Evolutionary conservation across 1,140 invertebrate species (phyloP).

Genomic region (Vollenhovia emeryi): DNA sequence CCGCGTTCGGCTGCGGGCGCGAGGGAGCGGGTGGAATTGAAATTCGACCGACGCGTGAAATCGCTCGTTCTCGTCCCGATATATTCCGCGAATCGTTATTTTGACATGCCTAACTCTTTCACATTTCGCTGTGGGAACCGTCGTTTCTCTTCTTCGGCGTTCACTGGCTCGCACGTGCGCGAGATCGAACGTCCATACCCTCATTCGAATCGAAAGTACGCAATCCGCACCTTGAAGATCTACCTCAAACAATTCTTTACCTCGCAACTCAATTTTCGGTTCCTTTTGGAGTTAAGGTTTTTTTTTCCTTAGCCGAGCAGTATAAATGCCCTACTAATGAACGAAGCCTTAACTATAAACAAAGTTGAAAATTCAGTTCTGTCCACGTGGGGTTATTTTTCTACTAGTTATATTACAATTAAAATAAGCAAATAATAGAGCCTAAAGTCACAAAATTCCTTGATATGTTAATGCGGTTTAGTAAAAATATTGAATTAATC

Average conservation of each 20-base stretch:
- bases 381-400: no score
- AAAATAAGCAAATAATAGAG: no score
- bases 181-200: neutral
- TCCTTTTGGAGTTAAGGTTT: no score
- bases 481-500: no score
- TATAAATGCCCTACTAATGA: no score
- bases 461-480: no score
- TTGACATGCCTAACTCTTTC: neutral
- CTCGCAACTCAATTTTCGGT: no score
- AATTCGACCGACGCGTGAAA: constrained; percentile 11
- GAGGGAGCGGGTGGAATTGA: constrained; percentile 7
- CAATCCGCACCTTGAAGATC: neutral
- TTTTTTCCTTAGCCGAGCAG: no score
- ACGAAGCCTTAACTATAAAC: no score
- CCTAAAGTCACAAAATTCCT: no score
- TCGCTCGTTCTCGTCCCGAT: neutral
- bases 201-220: neutral
- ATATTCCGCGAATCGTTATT: neutral
- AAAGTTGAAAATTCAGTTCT: no score
- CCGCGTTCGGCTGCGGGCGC: constrained; percentile 7
- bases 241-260: neutral
- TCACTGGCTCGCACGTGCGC: neutral
- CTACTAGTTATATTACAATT: no score
- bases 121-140: neutral
- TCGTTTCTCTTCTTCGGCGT: neutral